Evolutionary conservation across 2,797 vertebrate genomes (phyloP).

Genomic region (Danionella dracula): DNA sequence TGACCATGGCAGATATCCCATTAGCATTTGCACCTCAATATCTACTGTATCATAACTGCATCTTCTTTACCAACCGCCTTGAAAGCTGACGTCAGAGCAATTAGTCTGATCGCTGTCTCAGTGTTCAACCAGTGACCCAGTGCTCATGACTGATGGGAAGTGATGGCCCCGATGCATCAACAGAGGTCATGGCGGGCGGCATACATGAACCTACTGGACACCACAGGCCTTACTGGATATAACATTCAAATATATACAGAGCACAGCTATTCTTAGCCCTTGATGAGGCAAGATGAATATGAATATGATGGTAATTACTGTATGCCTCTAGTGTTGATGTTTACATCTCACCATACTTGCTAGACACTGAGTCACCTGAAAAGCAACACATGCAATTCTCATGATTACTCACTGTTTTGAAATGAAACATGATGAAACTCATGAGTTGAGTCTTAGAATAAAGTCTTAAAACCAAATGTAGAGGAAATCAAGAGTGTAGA

Average conservation of each 20-base stretch:
- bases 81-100: not conserved
- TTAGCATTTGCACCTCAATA: not conserved
- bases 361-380: conserved; percentile 1
- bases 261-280: conserved; percentile 32
- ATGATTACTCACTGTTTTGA: too few relatives aligned
- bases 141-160: conserved; percentile 8
- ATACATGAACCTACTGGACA: not conserved
- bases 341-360: not conserved
- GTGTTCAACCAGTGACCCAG: conserved; percentile 3
- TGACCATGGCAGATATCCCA: too few relatives aligned
- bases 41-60: not conserved
- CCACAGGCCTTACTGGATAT: not conserved
- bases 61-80: not conserved
- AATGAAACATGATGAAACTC: too few relatives aligned
- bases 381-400: too few relatives aligned
- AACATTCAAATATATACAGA: not conserved
- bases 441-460: too few relatives aligned
- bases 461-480: too few relatives aligned
- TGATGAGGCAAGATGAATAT: conserved; percentile 30
- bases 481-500: too few relatives aligned
- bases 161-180: not conserved
- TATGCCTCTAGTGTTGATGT: conserved; percentile 19
- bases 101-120: conserved; percentile 17
- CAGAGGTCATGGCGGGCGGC: not conserved
- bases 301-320: conserved; percentile 27